Evolutionary conservation across 2,113 vertebrate genomes (phyloP), one percentile per base, ranked within the genome.

Genomic region (Sturnira hondurensis): DNA sequence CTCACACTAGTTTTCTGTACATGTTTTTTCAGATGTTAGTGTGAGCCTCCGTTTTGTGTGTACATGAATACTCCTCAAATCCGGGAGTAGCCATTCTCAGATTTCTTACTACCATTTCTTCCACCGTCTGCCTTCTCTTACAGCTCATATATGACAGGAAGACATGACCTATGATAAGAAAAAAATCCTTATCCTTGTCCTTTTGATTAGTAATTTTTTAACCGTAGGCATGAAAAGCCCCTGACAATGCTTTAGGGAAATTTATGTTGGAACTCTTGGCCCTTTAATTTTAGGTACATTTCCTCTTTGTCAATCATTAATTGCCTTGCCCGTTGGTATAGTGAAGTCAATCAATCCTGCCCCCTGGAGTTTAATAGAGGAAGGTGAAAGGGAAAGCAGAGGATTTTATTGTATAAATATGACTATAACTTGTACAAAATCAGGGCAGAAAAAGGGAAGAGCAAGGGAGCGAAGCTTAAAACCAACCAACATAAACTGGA

Each of bases 121-220:
- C 68, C 68, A 52, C 50, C 45, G 8, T 65, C 45, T 73, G 1
- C 50, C 68, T 93, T 63, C 22, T 95, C 41, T 92, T 77, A 84
- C 68, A 95, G 26, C 47, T 87, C 90, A 61, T 38, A 78, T 68
- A 8, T 50, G n/a, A 85, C 86, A 96, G 83, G 43, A 85, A 92
- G 82, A 16, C 43, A 52, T 28, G n/a, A 65, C 36, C 68, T 92
- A 33, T 47, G 89, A 41, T 54, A 86, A 93, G 86, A 63, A 86
- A 63, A 86, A 81, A 43, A 52, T 52, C 15, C 50, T 52, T 52
- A 52, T 52, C 50, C 15, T 52, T 68, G n/a, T 54, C 67, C 78
- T 93, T 92, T 91, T 85, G 76, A 92, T 86, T 73, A 74, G 67
- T 52, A 45, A 36, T 89, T 91, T 80, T 47, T 96, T 93, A 86